A percentile compares a stretch with the other conserved stretches of the same genome.
Evolutionary conservation across 1,140 invertebrate genomes (phyloP).

Genomic region (Thaumatotibia leucotreta): DNA sequence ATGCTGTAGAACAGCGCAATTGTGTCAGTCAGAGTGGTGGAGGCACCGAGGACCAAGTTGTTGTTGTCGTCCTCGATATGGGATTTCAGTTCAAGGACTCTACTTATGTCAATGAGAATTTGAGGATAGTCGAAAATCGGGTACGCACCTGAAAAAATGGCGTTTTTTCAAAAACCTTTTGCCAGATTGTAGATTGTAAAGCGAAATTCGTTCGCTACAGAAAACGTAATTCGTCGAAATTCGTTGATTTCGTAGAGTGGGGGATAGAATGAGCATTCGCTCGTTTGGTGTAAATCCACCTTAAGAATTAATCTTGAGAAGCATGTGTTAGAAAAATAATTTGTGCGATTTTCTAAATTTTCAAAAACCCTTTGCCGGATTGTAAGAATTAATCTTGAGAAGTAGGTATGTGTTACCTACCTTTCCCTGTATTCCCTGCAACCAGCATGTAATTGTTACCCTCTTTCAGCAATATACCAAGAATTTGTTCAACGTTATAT

Average conservation of each 20-base stretch:
- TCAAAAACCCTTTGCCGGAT: neutral
- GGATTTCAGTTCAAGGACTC: constrained; percentile 78
- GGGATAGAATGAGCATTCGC: too few species aligned
- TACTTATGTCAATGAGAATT: constrained; percentile 82
- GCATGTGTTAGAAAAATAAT: neutral
- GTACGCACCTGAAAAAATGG: constrained; percentile 14
- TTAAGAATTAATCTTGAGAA: neutral
- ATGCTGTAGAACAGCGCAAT: constrained; percentile 78
- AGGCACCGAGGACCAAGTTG: constrained; percentile 79
- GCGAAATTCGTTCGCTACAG: too few species aligned
- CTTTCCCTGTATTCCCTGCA: constrained; percentile 22
- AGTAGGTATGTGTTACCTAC: too few species aligned
- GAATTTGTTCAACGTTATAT: constrained; percentile 32
- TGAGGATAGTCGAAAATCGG: constrained; percentile 17
- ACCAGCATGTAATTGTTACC: constrained; percentile 14
- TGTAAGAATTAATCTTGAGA: too few species aligned
- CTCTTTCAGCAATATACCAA: constrained; percentile 31
- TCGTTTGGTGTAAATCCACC: too few species aligned
- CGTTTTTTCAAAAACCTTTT: too few species aligned
- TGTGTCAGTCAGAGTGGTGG: constrained; percentile 77
- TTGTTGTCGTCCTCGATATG: constrained; percentile 60
- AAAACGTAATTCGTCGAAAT: neutral
- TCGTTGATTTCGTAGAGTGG: too few species aligned
- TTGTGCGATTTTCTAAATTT: neutral
- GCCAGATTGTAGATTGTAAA: too few species aligned